These are phyloP conservation scores for Coptodon rendalli DNA, from an alignment of 2,113 vertebrate genomes.

Conservation along the genomic window DNA sequence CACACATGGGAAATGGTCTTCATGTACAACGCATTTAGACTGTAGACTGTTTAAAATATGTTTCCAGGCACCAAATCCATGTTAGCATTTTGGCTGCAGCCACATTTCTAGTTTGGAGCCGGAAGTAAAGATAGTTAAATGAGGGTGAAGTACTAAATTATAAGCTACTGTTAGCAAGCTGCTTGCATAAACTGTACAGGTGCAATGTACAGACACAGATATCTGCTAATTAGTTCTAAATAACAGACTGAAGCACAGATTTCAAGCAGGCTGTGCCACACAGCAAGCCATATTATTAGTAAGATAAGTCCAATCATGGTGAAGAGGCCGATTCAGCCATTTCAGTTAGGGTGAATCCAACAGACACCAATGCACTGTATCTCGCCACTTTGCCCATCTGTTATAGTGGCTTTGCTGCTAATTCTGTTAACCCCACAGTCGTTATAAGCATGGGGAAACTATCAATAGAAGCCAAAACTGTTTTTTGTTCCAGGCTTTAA, in stretches of 20 bases:
- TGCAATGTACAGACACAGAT: not conserved
- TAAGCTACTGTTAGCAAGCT: not conserved
- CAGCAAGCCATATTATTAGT: not conserved
- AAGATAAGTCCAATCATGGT: not conserved
- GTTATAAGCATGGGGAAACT: not conserved
- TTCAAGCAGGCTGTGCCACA: not conserved
- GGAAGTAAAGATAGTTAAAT: not conserved
- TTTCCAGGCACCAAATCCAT: not conserved
- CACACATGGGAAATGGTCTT: not conserved
- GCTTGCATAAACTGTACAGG: not conserved
- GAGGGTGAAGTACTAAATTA: not conserved
- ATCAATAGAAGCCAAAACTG: not conserved
- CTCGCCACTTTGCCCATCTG: accelerated
- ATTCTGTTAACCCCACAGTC: not conserved
- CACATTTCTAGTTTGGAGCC: not conserved
- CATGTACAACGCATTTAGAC: not conserved
- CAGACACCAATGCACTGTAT: not conserved
- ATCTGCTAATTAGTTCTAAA: not conserved
- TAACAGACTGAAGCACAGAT: not conserved
- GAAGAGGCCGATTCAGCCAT: not conserved
- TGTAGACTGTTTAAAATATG: not conserved
- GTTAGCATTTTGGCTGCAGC: not conserved
- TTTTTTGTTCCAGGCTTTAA: not conserved
- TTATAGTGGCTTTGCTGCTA: not conserved
- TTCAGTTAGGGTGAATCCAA: not conserved